These are phyloP conservation scores for Acanthococcus lagerstroemiae DNA, from an alignment of 2,888 invertebrate genomes.

Conservation along the genomic window DNA sequence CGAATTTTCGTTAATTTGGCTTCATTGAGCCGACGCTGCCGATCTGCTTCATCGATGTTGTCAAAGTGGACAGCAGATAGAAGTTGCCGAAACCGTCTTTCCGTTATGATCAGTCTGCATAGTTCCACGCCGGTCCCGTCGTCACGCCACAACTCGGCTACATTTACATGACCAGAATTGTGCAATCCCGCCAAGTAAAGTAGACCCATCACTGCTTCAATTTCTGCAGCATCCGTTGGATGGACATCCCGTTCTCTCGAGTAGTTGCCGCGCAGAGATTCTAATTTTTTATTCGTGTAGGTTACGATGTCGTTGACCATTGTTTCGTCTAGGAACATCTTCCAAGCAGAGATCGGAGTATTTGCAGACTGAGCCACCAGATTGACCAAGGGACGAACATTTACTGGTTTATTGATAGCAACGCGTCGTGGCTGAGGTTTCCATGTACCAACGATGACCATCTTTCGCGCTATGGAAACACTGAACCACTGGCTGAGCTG, in stretches of 20 bases:
- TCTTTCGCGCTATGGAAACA: background rate
- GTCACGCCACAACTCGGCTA: background rate
- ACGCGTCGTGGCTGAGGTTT: background rate
- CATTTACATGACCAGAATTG: constrained; percentile 3
- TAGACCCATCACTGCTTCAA: background rate
- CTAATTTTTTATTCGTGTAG: background rate
- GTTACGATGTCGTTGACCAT: background rate
- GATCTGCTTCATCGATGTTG: background rate
- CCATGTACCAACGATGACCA: background rate
- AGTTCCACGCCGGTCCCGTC: background rate
- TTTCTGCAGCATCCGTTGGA: background rate
- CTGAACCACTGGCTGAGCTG: background rate
- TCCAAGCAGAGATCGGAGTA: background rate
- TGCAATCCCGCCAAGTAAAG: background rate
- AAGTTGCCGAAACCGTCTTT: background rate
- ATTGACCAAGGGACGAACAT: background rate
- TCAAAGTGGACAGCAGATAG: background rate
- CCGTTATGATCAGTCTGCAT: background rate
- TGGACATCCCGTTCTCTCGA: background rate
- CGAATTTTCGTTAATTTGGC: background rate
- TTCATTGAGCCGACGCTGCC: background rate
- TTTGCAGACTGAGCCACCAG: background rate
- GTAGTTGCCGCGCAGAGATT: background rate
- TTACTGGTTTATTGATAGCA: background rate
- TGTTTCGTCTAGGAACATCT: background rate